Evolutionary conservation across 2,797 vertebrate genomes (phyloP).

Genomic region (Carduelis carduelis): DNA sequence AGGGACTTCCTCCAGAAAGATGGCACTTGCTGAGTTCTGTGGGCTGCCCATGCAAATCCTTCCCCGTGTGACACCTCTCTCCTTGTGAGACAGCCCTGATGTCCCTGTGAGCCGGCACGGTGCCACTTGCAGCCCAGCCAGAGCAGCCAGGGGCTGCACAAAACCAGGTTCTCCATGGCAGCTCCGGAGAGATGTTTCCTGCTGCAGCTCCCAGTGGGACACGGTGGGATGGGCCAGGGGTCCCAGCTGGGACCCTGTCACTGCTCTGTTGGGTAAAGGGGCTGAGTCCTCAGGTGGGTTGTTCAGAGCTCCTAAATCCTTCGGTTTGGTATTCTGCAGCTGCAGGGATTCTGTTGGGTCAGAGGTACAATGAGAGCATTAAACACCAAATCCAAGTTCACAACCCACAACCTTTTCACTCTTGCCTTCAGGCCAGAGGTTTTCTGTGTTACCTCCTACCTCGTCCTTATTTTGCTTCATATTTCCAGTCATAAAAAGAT

Average conservation of each 20-base stretch:
- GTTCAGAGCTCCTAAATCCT: background rate
- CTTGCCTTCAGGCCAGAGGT: background rate
- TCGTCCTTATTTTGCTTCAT: background rate
- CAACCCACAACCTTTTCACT: background rate
- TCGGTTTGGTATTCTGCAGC: background rate
- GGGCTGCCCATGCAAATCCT: slow-evolving; percentile 60
- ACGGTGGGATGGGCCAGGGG: accelerated
- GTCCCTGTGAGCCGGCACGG: slow-evolving; percentile 21
- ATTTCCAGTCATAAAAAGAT: background rate
- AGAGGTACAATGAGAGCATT: background rate
- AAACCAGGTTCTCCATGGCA: accelerated
- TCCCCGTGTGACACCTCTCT: slow-evolving; percentile 38
- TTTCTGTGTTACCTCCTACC: background rate
- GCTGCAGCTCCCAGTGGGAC: background rate
- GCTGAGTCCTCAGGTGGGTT: background rate
- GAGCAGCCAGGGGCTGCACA: background rate
- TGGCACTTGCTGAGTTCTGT: slow-evolving; percentile 52
- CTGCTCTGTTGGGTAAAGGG: background rate
- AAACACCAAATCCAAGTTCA: background rate
- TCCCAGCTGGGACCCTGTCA: background rate
- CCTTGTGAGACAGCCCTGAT: slow-evolving; percentile 25
- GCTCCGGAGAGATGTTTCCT: background rate
- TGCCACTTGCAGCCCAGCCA: background rate
- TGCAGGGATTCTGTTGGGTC: background rate
- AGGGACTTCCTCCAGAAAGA: slow-evolving; percentile 71